Base-by-base conservation (phyloP, 1,140 invertebrate species). In the Pogonomyrmex barbatus region DNA sequence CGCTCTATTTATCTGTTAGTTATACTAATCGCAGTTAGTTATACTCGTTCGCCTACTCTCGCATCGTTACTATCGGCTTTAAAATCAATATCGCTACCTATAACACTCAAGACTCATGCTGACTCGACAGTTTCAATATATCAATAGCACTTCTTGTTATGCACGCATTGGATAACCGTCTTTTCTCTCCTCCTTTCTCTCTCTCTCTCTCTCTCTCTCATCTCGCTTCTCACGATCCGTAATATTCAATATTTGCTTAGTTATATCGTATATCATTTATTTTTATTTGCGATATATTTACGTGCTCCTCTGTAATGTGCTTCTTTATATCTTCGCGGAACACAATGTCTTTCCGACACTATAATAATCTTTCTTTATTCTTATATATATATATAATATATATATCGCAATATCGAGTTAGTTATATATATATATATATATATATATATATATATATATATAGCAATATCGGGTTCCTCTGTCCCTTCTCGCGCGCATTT, bases 51-150 rank as follows among this genome's bases (percentile, higher is more conserved):
- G 79, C 54, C 67, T 82, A 75, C 54, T 83, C 79, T 73, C 42
- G 30, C 70, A 75, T 75, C 68, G 68, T 60, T 75, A 30, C 54
- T 73, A 83, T 75, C 79, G 68, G 68, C 79, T 83, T 83, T 83
- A 83, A 75, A 83, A 83, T 83, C 79, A 75, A 83, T 83, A 75
- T 75, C 45, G 68, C 79, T 60, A 73, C 39, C 79, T 60, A 47
- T 70, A 75, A 54, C 58, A 83, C 39, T 83, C 68, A 83, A 83
- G 79, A 83, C 56, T 83, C 79, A 83, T 45, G 67, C 79, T 83
- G 79, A 83, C 68, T 83, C 42, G 54, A 54, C 79, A 30, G 10
- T 73, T 60, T 47, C 79, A n/a, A 71, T 36, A 45, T 82, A 82
- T 82, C 79, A 82, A 75, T 83, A 83, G 33, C 68, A 83, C 68